These are phyloP conservation scores for Eurytoma californica DNA, from an alignment of 2,888 invertebrate genomes.

Conservation along the genomic window DNA sequence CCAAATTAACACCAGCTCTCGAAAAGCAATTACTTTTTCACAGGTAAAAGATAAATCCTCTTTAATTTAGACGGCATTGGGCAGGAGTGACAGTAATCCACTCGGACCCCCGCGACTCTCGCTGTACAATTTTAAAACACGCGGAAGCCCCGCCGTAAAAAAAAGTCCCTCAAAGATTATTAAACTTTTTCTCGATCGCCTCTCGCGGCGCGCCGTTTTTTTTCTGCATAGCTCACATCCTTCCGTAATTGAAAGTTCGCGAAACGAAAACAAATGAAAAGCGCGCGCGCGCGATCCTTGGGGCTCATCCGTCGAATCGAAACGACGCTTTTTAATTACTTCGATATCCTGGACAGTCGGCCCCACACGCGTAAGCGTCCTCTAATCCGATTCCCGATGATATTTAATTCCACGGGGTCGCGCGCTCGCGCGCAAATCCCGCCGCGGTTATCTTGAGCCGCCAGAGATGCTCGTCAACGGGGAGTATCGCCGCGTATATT, in stretches of 20 bases:
- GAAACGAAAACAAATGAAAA: slow-evolving; percentile 15
- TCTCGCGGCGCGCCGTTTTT: background rate
- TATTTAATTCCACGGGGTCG: slow-evolving; percentile 52
- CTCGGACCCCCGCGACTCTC: no score
- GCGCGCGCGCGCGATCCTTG: background rate
- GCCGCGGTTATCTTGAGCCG: slow-evolving; percentile 39
- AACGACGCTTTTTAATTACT: slow-evolving; percentile 45
- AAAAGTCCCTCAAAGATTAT: background rate
- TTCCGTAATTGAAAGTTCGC: slow-evolving; percentile 13
- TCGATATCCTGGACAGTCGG: slow-evolving; percentile 26
- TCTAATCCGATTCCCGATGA: slow-evolving; percentile 58
- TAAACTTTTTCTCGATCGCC: slow-evolving; percentile 2
- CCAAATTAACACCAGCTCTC: no score
- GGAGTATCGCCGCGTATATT: slow-evolving; percentile 1
- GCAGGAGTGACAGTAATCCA: no score
- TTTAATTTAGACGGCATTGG: no score
- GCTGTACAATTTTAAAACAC: no score
- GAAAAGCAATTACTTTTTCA: no score
- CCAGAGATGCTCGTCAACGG: slow-evolving; percentile 23
- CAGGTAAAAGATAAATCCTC: no score
- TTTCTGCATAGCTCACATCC: background rate
- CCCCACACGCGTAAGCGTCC: slow-evolving; percentile 22
- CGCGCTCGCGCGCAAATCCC: slow-evolving; percentile 22
- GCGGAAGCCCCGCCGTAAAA: no score
- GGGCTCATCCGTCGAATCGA: slow-evolving; percentile 14